Evolutionary conservation across 2,113 vertebrate genomes (phyloP), one percentile per base, ranked within the genome.

Genomic region (Nasalis larvatus): DNA sequence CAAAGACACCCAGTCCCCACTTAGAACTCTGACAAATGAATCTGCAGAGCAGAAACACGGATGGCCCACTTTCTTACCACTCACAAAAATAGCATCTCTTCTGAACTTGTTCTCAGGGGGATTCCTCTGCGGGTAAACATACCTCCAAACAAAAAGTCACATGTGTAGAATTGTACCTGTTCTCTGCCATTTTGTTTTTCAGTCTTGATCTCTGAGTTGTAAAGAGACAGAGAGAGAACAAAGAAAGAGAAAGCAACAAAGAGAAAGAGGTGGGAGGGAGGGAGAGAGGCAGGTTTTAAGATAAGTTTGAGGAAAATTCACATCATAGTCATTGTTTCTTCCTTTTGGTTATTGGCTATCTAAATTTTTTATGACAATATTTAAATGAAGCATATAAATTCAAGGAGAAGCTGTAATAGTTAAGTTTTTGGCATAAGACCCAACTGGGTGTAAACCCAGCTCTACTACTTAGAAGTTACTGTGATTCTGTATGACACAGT

Each of bases 141-240:
- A 18, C 8, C 12, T 35, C 20, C 16, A 4, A 71, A 87, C 16
- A 77, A 69, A 82, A 77, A 76, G 1, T 32, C 52, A n/a, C 32
- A 27, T 3, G 0, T 23, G 3, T n/a, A 69, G 49, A 69, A 58
- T 49, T 63, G 25, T 45, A 69, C 49, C 37, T 82, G 10, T 88
- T 87, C 52, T 80, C 63, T 77, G 52, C 32, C n/a, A 23, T 71
- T 77, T 84, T 81, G 37, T 60, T 82, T 83, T 66, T 32, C 69
- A 86, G 54, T 58, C 69, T 95, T 86, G 47, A 88, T 85, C 71
- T 91, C 60, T 95, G 21, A 73, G 17, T 88, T 73, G 63, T 73
- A 32, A 35, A 86, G 23, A 49, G 30, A 80, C 12, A 73, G 8
- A 76, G 35, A 9, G 9, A 56, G 23, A 54, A 68, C 32, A 68